Evolutionary conservation across 2,797 vertebrate species (phyloP), one percentile per base, ranked within the genome.

Genomic region (Megaceryle alcyon): DNA sequence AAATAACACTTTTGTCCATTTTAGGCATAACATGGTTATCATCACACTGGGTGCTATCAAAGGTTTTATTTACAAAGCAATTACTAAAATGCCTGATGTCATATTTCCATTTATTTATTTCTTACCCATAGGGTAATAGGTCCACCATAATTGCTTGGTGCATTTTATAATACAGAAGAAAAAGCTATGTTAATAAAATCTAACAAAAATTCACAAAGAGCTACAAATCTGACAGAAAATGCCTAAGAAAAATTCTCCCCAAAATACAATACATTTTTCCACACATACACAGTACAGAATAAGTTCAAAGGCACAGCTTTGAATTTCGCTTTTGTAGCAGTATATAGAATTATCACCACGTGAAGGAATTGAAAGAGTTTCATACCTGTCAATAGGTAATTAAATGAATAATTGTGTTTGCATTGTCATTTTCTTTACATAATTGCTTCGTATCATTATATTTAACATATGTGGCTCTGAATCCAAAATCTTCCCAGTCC

Each of bases 61-160:
- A 99, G 98, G 98, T 98, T 99, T 99, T 99, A 99, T 99, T 99
- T 99, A 99, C 99, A 99, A 98, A 99, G 97, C 98, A 98, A 98
- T 98, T 99, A 98, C 99, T 99, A 98, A 98, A 98, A 98, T 98
- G 98, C 98, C 98, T 98, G 97, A 98, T 99, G 98, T 99, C 99
- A 98, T 99, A 99, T 98, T 98, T 99, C 98, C 98, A 99, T 98
- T 99, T 99, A 98, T 98, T 98, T 98, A 98, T 99, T 99, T 99
- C 99, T 99, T 99, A 99, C 99, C 99, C 99, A 99, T 99, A 99
- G 99, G 99, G 99, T 99, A 99, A 99, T 99, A 99, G 98, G 99
- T 99, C 99, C 99, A 99, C 98, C 98, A 98, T 98, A 99, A 98
- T 98, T 98, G 98, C 94, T 98, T 98, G 99, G 98, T 99, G 99